These are phyloP conservation scores for Opisthograptis luteolata DNA, from an alignment of 2,888 invertebrate species.

Conservation along the genomic window DNA sequence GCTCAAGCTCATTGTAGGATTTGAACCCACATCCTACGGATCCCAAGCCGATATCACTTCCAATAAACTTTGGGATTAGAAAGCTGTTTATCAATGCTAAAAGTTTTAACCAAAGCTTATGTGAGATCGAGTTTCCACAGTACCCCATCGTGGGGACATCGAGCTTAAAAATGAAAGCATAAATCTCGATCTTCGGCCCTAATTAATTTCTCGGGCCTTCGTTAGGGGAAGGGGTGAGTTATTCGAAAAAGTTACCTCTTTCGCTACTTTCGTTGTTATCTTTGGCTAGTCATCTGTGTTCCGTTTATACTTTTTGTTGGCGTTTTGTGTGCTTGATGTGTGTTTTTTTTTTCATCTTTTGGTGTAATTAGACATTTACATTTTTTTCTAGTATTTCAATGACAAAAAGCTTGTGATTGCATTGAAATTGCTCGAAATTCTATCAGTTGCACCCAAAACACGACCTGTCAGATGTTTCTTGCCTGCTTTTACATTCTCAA, in stretches of 20 bases:
- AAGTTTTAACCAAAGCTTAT: constrained; percentile 16
- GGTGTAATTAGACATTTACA: too few relatives aligned
- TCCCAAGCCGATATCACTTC: too few relatives aligned
- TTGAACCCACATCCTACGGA: too few relatives aligned
- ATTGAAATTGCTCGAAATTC: too few relatives aligned
- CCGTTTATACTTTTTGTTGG: constrained; percentile 25
- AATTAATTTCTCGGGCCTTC: constrained; percentile 81
- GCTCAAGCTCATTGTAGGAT: too few relatives aligned
- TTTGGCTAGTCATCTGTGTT: constrained; percentile 62
- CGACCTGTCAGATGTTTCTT: too few relatives aligned
- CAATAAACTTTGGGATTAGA: too few relatives aligned
- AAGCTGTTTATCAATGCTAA: too few relatives aligned
- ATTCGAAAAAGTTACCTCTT: constrained; percentile 62
- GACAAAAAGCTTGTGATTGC: too few relatives aligned
- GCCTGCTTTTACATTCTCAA: too few relatives aligned
- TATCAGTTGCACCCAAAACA: too few relatives aligned
- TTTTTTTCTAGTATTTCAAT: too few relatives aligned
- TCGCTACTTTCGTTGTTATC: constrained; percentile 58
- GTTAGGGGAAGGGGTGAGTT: constrained; percentile 54
- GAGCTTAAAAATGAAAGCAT: constrained; percentile 82
- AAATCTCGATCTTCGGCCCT: constrained; percentile 83
- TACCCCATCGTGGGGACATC: constrained; percentile 60
- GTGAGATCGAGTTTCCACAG: constrained; percentile 37
- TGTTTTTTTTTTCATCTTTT: background rate
- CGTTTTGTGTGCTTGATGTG: background rate